These are phyloP conservation scores for Enteromius thamalakanensis DNA, from an alignment of 2,797 vertebrate genomes.

Conservation along the genomic window DNA sequence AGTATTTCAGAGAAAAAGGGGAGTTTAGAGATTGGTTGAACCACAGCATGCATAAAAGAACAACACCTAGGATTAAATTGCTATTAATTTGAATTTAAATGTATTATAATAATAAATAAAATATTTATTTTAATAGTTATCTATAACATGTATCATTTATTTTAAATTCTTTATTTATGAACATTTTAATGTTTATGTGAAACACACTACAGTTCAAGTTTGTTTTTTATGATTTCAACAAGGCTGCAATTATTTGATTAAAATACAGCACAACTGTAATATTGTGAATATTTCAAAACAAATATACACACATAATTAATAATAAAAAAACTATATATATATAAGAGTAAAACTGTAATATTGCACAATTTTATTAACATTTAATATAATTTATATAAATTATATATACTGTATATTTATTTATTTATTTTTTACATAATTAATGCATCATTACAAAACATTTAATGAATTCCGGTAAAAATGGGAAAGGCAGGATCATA, in stretches of 20 bases:
- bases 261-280: neutral
- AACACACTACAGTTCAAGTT: neutral
- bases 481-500: neutral
- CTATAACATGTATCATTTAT: neutral
- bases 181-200: neutral
- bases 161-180: neutral
- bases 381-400: neutral
- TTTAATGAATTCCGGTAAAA: neutral
- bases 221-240: neutral
- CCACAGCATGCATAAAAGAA: no score
- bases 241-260: neutral
- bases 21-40: no score
- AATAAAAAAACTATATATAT: no score
- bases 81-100: no score
- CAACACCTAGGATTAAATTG: no score
- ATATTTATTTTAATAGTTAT: neutral
- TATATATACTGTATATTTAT: neutral
- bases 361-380: neutral
- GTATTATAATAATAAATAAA: neutral
- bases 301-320: neutral
- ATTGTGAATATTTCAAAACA: neutral
- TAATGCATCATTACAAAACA: neutral
- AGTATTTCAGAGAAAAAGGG: neutral
- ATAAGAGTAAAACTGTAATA: no score
- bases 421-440: neutral